phyloP scores from a whole-genome alignment of 2,888 invertebrate genomes.

The Galerucella pusilla region DNA sequence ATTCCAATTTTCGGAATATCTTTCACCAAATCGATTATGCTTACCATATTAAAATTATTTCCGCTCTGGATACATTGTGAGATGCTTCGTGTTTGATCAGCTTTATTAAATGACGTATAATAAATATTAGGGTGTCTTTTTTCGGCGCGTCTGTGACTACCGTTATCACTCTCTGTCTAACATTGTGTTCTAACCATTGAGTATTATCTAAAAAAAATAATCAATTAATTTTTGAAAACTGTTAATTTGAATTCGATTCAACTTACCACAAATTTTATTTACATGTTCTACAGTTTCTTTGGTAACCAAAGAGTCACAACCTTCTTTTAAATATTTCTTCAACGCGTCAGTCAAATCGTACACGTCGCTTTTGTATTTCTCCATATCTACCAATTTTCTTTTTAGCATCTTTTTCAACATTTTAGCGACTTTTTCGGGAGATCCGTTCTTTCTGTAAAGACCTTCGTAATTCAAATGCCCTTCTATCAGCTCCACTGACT shows the following conservation, averaged over 20 bases:
- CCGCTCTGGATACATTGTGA: constrained; percentile 52
- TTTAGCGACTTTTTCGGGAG: constrained; percentile 69
- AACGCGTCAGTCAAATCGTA: constrained; percentile 91
- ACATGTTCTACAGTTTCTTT: constrained; percentile 67
- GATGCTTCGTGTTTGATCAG: constrained; percentile 50
- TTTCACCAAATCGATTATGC: background rate
- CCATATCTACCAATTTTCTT: constrained; percentile 54
- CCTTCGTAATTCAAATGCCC: constrained; percentile 75
- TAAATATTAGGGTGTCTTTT: constrained; percentile 54
- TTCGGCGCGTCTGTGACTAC: constrained; percentile 53
- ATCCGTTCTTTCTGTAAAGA: constrained; percentile 84
- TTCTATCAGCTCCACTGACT: constrained; percentile 85
- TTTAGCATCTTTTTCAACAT: constrained; percentile 57
- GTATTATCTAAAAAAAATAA: constrained; percentile 47
- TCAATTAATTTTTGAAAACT: background rate
- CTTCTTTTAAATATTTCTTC: constrained; percentile 91
- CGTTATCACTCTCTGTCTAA: constrained; percentile 48
- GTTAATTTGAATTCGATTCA: background rate
- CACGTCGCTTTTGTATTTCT: constrained; percentile 73
- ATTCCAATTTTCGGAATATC: background rate
- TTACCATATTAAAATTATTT: constrained; percentile 55
- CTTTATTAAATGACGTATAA: constrained; percentile 55
- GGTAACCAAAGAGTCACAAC: constrained; percentile 88
- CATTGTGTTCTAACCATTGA: constrained; percentile 45
- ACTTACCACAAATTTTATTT: constrained; percentile 68